Evolutionary conservation across 53 echinoderm and acorn worm genomes (phyloP).

Genomic region (Holothuria scabra): DNA sequence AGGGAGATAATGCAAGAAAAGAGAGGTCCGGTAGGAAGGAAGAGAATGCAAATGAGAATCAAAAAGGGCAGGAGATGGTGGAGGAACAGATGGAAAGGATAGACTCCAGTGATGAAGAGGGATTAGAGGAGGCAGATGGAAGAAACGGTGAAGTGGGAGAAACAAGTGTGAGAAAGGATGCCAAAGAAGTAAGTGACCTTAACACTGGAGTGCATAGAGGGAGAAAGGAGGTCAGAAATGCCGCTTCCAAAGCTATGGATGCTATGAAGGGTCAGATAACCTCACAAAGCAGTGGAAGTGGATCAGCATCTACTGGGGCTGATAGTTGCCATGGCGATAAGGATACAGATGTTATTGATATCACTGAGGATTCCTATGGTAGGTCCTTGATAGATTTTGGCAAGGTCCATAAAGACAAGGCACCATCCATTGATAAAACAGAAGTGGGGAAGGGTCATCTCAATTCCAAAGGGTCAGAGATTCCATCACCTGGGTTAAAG

Average conservation of each 20-base stretch:
- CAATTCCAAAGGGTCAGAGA: too few relatives aligned
- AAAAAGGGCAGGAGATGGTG: background rate
- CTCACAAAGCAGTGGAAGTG: constrained; percentile 1
- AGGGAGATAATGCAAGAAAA: background rate
- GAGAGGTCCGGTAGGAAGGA: background rate
- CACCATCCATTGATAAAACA: too few relatives aligned
- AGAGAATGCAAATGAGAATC: background rate
- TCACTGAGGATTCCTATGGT: too few relatives aligned
- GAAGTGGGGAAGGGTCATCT: too few relatives aligned
- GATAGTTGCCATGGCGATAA: too few relatives aligned
- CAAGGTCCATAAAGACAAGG: too few relatives aligned
- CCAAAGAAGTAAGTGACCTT: background rate
- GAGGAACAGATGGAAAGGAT: constrained; percentile 4
- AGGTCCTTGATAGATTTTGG: too few relatives aligned
- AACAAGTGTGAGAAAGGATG: background rate
- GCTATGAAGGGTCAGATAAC: constrained; percentile 1
- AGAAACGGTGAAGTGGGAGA: background rate
- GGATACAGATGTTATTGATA: too few relatives aligned
- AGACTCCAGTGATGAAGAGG: background rate
- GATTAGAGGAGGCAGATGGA: background rate
- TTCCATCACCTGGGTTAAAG: too few relatives aligned
- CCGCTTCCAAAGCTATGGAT: constrained; percentile 28
- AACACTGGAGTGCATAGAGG: background rate
- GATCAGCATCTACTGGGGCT: background rate
- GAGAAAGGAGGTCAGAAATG: background rate